phyloP scores from a whole-genome alignment of 2,113 vertebrate species.

The Nibea albiflora region DNA sequence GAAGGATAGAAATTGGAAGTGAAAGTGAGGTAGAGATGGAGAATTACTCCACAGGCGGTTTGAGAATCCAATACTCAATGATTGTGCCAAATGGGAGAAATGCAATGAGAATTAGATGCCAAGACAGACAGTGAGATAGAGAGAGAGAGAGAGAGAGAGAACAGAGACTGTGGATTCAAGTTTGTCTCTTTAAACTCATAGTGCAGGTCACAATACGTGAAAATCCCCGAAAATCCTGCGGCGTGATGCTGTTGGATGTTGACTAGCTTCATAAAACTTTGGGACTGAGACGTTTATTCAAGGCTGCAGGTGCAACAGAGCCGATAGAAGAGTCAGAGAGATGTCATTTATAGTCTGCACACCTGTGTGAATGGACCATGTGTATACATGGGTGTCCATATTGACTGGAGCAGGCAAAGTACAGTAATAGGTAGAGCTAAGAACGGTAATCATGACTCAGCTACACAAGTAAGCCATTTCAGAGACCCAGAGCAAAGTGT shows the following conservation, averaged over 20 bases:
- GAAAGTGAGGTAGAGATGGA: conserved; percentile 12
- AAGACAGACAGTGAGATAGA: conserved; percentile 5
- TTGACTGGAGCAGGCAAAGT: neutral
- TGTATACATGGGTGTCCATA: neutral
- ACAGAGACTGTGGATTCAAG: conserved; percentile 18
- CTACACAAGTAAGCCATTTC: too few species aligned
- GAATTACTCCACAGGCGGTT: conserved; percentile 18
- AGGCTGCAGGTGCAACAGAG: neutral
- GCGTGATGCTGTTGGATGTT: neutral
- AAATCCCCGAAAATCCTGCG: neutral
- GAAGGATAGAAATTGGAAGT: conserved; percentile 35
- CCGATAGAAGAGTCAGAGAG: neutral
- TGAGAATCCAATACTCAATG: conserved; percentile 20
- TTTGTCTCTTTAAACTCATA: conserved; percentile 1
- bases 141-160: conserved; percentile 5
- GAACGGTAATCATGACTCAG: neutral
- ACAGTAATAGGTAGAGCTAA: neutral
- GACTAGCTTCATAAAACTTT: neutral
- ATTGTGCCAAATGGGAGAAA: conserved; percentile 18
- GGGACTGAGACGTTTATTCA: neutral
- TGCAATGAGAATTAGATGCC: conserved; percentile 17
- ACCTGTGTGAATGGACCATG: neutral
- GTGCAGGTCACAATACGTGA: neutral
- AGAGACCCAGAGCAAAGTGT: neutral
- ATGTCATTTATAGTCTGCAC: neutral